Evolutionary conservation across 2,888 invertebrate genomes (phyloP).

Genomic region (Philereme vetulata): DNA sequence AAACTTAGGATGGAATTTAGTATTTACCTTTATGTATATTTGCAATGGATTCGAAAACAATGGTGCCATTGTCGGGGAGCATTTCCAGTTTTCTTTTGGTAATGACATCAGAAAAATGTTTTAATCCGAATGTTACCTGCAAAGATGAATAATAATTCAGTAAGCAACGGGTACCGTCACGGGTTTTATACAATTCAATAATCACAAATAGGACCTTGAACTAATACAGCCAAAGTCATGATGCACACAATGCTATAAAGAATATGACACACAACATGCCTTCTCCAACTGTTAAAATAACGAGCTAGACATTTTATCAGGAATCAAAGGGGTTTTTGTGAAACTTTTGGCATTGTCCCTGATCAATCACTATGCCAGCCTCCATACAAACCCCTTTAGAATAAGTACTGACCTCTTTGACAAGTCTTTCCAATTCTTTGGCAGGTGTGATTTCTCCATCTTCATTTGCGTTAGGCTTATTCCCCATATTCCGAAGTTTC

Average conservation of each 20-base stretch:
- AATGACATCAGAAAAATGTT: slow-evolving; percentile 96
- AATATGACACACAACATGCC: neutral
- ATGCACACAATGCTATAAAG: neutral
- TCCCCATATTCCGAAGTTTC: slow-evolving; percentile 79
- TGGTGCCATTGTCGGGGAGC: slow-evolving; percentile 96
- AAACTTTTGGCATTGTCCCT: no score
- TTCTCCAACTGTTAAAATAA: neutral
- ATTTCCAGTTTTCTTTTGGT: slow-evolving; percentile 96
- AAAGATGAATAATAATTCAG: slow-evolving; percentile 27
- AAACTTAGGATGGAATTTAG: neutral
- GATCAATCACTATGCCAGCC: no score
- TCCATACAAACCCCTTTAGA: neutral
- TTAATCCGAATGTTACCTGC: slow-evolving; percentile 84
- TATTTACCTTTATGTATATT: slow-evolving; percentile 89
- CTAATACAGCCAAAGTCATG: neutral
- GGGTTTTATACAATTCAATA: neutral
- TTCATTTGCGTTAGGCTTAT: slow-evolving; percentile 80
- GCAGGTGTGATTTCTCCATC: slow-evolving; percentile 86
- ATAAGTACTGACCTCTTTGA: slow-evolving; percentile 82
- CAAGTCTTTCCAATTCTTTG: slow-evolving; percentile 89
- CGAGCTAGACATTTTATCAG: neutral
- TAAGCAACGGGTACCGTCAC: slow-evolving; percentile 6
- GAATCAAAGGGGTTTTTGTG: no score
- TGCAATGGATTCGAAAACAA: slow-evolving; percentile 96
- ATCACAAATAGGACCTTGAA: slow-evolving; percentile 5